Evolutionary conservation across 2,797 vertebrate genomes (phyloP), one percentile per base, ranked within the genome.

Genomic region (Tadarida brasiliensis): DNA sequence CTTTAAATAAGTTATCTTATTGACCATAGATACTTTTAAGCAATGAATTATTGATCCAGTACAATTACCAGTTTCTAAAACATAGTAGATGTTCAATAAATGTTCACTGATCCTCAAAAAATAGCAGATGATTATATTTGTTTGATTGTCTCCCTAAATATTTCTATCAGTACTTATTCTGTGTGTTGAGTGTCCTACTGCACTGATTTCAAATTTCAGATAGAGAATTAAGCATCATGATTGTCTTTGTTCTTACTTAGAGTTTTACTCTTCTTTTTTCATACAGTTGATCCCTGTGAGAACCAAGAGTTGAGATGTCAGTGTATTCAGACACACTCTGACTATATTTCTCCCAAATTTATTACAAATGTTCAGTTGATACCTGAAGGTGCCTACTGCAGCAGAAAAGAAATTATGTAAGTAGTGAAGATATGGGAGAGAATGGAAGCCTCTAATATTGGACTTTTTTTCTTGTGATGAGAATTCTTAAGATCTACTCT

Each of bases 321-420:
- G 22, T 96, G 95, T 83, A 73, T 97, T 73, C 91, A 93, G n/a
- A 89, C 17, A 9, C 3, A 35, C n/a, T 84, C 56, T 68, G 47
- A 92, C 12, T 59, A 94, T 26, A 71, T 94, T 91, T 35, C 76
- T 73, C 89, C 39, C 24, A 85, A 76, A 56, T 56, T 51, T 1
- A 70, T 96, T 78, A 65, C 86, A 54, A 92, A 63, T 0, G 2
- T 94, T 15, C 39, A 71, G 33, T 57, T 96, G 71, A 95, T 94
- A 68, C 91, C 33, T 0, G n/a, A 83, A 71, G 87, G 71, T n/a
- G 35, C 81, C 49, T 49, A 87, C 15, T 97, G 96, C 44, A 67
- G 71, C 1, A 33, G 44, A 26, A 67, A 94, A 76, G 89, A 96
- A 95, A 47, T 97, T 59, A 89, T 88, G 95, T 96, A 88, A 95